Evolutionary conservation across 1,140 invertebrate genomes (phyloP).

Genomic region (Dufourea novaeangliae): DNA sequence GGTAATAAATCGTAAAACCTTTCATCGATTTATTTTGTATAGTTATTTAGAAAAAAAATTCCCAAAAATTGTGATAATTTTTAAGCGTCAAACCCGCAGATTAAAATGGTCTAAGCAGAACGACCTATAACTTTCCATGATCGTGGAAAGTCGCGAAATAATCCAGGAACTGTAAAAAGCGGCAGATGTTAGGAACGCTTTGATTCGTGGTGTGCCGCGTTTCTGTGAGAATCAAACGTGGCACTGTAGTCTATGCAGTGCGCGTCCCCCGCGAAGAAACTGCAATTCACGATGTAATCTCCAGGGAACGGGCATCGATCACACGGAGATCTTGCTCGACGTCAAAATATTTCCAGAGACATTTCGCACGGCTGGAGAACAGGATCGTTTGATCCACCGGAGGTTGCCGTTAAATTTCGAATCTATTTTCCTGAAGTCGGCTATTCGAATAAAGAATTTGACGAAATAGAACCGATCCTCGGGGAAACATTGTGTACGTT

Average conservation of each 20-base stretch:
- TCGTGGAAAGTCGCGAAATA: constrained; percentile 31
- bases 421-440: constrained; percentile 17
- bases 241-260: constrained; percentile 32
- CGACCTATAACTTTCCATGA: background rate
- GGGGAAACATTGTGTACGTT: background rate
- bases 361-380: constrained; percentile 41
- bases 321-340: constrained; percentile 66
- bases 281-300: constrained; percentile 74
- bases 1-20: no score
- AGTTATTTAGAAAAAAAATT: no score
- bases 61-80: no score
- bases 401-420: constrained; percentile 13
- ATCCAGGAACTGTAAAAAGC: constrained; percentile 27
- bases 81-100: no score
- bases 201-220: constrained; percentile 45
- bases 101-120: background rate
- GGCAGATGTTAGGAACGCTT: constrained; percentile 52
- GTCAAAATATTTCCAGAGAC: constrained; percentile 74
- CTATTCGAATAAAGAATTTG: constrained; percentile 3
- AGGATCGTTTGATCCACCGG: constrained; percentile 39
- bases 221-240: constrained; percentile 58
- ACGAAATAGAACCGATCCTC: background rate
- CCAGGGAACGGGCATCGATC: constrained; percentile 73
- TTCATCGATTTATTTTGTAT: no score
- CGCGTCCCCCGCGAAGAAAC: constrained; percentile 53